Percentiles rank a stretch among this genome's conserved stretches.
These are phyloP conservation scores for Climacteris rufus DNA, from an alignment of 2,113 vertebrate genomes.

Conservation along the genomic window DNA sequence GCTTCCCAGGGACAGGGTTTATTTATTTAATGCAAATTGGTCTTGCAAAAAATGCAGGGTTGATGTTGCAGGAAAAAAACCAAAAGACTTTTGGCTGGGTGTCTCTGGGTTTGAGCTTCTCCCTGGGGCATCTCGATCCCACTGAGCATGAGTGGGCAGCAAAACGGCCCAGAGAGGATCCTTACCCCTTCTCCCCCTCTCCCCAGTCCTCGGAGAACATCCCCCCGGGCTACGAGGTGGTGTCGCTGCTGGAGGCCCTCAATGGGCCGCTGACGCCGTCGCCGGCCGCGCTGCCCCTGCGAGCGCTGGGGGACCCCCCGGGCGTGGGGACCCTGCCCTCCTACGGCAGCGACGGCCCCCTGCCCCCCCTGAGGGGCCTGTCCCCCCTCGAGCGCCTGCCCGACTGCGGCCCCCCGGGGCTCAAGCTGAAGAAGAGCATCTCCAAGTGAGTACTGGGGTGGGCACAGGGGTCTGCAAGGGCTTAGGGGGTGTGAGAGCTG, in stretches of 20 bases:
- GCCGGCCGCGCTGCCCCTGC: slow-evolving; percentile 75
- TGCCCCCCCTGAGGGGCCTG: slow-evolving; percentile 75
- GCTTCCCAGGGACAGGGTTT: background rate
- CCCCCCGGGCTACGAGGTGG: slow-evolving; percentile 90
- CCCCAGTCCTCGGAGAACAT: slow-evolving; percentile 90
- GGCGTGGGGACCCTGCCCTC: slow-evolving; percentile 79
- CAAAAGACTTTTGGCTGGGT: background rate
- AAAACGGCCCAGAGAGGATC: rapidly evolving
- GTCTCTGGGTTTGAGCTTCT: background rate
- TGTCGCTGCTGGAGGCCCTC: slow-evolving; percentile 93
- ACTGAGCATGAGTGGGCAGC: background rate
- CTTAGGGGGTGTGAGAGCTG: background rate
- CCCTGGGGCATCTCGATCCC: background rate
- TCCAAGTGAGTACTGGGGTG: slow-evolving; percentile 82
- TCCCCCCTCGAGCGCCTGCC: slow-evolving; percentile 83
- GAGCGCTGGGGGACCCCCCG: slow-evolving; percentile 75
- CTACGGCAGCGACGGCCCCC: slow-evolving; percentile 80
- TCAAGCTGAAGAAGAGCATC: slow-evolving; percentile 86
- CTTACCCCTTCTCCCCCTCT: background rate
- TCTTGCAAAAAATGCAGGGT: background rate
- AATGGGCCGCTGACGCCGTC: slow-evolving; percentile 90
- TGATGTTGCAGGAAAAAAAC: background rate
- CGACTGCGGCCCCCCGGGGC: slow-evolving; percentile 76
- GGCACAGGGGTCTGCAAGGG: rapidly evolving
- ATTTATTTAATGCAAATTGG: background rate